Evolutionary conservation across 1,140 invertebrate genomes (phyloP).

Genomic region (Diachasmimorpha longicaudata): DNA sequence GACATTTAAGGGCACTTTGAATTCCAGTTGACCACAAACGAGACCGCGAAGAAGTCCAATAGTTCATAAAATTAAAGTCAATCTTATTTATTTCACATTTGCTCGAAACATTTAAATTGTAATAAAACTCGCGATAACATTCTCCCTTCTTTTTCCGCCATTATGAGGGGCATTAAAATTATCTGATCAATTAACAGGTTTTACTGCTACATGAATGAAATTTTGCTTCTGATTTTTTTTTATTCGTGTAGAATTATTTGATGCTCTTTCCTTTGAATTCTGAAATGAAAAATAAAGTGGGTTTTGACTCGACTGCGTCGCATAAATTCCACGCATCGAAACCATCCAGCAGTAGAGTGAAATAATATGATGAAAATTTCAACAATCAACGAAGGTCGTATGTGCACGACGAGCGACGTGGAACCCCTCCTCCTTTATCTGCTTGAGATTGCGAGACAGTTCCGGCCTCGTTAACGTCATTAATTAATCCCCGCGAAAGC

Average conservation of each 20-base stretch:
- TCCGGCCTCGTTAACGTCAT: constrained; percentile 22
- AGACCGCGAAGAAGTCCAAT: not conserved
- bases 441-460: not conserved
- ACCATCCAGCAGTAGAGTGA: not conserved
- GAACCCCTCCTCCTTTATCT: constrained; percentile 7
- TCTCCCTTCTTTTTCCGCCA: not conserved
- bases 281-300: not conserved
- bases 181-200: not conserved
- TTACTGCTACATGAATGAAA: not conserved
- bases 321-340: constrained; percentile 28
- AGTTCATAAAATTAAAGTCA: not conserved
- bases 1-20: not conserved
- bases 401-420: not conserved
- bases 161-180: not conserved
- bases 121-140: not conserved
- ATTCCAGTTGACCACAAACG: constrained; percentile 29
- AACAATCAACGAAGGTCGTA: constrained; percentile 25
- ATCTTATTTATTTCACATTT: not conserved
- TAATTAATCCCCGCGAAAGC: constrained; percentile 19
- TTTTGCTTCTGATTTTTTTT: not conserved
- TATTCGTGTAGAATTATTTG: not conserved
- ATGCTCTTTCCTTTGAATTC: not conserved
- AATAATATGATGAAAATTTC: constrained; percentile 3
- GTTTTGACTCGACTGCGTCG: not conserved
- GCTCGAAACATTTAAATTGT: not conserved